Percentiles rank a stretch among this genome's conserved stretches.
Conservation (phyloP, 2,113 vertebrate species). For the Myrmophylax atrothorax region DNA sequence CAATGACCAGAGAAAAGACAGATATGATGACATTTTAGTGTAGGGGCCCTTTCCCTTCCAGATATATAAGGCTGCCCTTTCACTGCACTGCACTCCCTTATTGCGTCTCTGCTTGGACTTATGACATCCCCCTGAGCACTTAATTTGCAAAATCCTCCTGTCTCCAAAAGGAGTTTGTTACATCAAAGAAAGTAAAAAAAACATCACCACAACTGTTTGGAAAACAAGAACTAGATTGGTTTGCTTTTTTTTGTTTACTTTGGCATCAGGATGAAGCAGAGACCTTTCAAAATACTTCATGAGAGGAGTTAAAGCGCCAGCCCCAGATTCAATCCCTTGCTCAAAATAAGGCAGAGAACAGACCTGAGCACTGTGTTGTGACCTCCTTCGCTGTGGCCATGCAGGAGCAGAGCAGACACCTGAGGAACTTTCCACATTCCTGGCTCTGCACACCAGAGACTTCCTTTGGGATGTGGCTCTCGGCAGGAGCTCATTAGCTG, state of each 20-base stretch:
- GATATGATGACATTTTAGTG: conserved; percentile 60
- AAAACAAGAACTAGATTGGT: neutral
- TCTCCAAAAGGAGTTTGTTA: neutral
- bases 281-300: neutral
- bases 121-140: neutral
- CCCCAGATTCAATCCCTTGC: neutral
- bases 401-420: neutral
- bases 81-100: neutral
- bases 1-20: conserved; percentile 38
- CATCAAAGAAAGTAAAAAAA: neutral
- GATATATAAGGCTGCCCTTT: conserved; percentile 2
- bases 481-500: neutral
- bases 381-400: neutral
- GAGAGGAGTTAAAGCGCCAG: neutral
- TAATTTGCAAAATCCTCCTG: neutral
- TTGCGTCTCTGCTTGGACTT: neutral
- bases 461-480: neutral
- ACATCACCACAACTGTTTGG: neutral
- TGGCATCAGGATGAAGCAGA: neutral
- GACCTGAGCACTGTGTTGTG: neutral
- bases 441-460: neutral
- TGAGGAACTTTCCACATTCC: neutral
- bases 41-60: neutral
- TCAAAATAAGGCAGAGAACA: neutral
- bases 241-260: neutral